Conservation (phyloP, 2,797 vertebrate genomes). For the Cossypha dichroa region DNA sequence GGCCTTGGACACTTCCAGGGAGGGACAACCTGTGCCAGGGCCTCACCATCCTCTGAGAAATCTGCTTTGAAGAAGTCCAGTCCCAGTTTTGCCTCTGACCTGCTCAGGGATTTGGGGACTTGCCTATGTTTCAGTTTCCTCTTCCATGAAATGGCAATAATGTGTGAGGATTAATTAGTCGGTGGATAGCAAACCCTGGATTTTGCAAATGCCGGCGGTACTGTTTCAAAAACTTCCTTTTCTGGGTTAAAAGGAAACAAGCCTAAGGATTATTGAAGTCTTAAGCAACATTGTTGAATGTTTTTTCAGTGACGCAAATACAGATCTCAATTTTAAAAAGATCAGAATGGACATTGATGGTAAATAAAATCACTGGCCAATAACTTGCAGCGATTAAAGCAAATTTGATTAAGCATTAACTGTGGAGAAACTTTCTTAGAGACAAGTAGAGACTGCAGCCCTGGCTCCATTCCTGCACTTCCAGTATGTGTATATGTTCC, state of each 20-base stretch:
- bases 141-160: constrained; percentile 22
- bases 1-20: background rate
- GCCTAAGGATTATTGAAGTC: constrained; percentile 25
- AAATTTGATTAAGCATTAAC: constrained; percentile 53
- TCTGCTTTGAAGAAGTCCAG: background rate
- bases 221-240: constrained; percentile 31
- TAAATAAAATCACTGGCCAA: constrained; percentile 47
- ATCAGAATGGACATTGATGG: background rate
- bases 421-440: background rate
- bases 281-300: constrained; percentile 54
- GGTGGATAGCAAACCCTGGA: background rate
- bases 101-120: background rate
- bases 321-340: constrained; percentile 37
- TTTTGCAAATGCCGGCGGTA: background rate
- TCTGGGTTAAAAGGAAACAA: constrained; percentile 57
- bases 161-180: constrained; percentile 26
- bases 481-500: background rate
- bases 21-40: background rate
- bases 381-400: background rate
- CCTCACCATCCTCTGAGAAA: background rate
- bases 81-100: constrained; percentile 4
- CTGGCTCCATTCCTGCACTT: background rate
- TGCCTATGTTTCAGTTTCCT: constrained; percentile 6
- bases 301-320: constrained; percentile 48
- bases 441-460: background rate